A percentile compares a stretch with the other conserved stretches of the same genome.
Conservation (phyloP, 2,797 vertebrate species). For the Acanthurus lineatus region DNA sequence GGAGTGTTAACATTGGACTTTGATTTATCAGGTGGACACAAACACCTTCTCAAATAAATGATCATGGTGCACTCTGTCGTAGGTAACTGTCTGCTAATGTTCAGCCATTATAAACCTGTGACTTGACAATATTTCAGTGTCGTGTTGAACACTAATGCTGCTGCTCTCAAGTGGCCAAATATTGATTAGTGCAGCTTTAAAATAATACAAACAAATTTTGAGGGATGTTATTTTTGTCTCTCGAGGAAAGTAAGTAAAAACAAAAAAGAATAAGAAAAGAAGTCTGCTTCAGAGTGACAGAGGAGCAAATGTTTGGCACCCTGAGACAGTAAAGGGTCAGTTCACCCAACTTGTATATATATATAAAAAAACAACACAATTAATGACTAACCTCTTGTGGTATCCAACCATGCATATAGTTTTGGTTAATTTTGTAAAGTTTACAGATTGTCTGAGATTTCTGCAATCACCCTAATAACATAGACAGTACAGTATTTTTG, state of each 20-base stretch:
- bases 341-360: constrained; percentile 31
- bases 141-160: neutral
- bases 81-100: neutral
- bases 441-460: constrained; percentile 26
- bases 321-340: constrained; percentile 39
- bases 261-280: constrained; percentile 22
- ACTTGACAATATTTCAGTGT: neutral
- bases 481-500: neutral
- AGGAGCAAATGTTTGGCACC: constrained; percentile 48
- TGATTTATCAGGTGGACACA: constrained; percentile 10
- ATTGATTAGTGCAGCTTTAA: constrained; percentile 38
- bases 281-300: constrained; percentile 81
- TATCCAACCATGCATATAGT: constrained; percentile 12
- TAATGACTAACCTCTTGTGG: neutral
- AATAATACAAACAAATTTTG: neutral
- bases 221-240: constrained; percentile 1
- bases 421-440: constrained; percentile 23
- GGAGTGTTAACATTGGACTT: neutral
- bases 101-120: neutral
- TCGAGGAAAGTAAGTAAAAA: constrained; percentile 37
- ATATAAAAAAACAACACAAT: neutral
- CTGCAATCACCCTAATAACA: neutral
- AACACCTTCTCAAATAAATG: neutral
- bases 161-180: constrained; percentile 4
- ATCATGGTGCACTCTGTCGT: neutral